These are phyloP conservation scores for Anguilla japonica DNA, from an alignment of 2,113 vertebrate species.

Conservation along the genomic window DNA sequence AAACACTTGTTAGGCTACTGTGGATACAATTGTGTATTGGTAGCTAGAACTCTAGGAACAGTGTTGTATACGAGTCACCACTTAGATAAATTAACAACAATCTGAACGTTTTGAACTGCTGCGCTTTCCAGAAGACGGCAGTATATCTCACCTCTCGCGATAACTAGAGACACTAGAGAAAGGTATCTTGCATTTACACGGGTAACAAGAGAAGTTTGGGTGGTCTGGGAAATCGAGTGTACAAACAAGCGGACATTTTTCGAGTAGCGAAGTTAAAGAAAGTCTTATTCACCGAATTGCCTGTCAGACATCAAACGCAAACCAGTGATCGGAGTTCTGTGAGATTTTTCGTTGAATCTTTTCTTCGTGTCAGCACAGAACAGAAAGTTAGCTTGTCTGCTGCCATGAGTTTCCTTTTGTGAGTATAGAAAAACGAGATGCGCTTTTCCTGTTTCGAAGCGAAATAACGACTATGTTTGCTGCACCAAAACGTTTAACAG, in stretches of 20 bases:
- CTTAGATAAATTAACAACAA: too few relatives aligned
- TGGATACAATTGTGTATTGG: too few relatives aligned
- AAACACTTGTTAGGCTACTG: too few relatives aligned
- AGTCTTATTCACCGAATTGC: background rate
- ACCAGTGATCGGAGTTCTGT: background rate
- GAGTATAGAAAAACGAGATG: slow-evolving; percentile 1
- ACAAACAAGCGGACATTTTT: background rate
- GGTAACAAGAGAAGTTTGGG: background rate
- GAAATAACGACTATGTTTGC: background rate
- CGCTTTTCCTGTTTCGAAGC: background rate
- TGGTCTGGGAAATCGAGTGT: background rate
- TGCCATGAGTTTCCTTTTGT: slow-evolving; percentile 2
- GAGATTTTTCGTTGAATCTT: background rate
- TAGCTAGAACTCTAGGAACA: too few relatives aligned
- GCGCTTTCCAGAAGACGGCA: background rate
- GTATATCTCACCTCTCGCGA: background rate
- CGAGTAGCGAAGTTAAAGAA: background rate
- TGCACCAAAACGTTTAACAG: background rate
- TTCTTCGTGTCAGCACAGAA: background rate
- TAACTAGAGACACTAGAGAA: background rate
- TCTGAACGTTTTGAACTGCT: background rate
- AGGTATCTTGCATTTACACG: background rate
- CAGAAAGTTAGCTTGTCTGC: background rate
- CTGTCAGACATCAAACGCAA: background rate
- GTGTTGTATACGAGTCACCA: too few relatives aligned